Evolutionary conservation across 2,797 vertebrate species (phyloP).

Genomic region (Martes flavigula): DNA sequence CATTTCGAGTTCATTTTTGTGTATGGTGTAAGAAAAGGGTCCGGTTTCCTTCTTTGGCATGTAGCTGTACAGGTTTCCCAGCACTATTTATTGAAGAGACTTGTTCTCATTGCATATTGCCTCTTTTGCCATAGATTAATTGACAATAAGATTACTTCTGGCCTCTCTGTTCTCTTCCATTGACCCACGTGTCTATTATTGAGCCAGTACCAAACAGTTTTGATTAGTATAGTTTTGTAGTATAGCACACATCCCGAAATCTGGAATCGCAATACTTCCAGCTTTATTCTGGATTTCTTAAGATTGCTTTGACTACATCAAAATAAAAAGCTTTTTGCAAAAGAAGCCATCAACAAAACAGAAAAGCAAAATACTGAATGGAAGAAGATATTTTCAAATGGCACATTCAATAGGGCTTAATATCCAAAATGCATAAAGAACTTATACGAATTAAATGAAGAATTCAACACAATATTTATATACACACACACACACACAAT

Average conservation of each 20-base stretch:
- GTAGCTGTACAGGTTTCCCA: not conserved
- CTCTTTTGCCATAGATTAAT: not conserved
- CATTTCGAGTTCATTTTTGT: not conserved
- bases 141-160: not conserved
- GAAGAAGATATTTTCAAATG: not conserved
- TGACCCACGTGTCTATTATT: not conserved
- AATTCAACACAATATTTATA: too few species aligned
- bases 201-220: not conserved
- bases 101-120: not conserved
- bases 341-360: not conserved
- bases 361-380: not conserved
- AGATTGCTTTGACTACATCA: not conserved
- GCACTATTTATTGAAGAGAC: not conserved
- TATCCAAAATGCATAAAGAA: not conserved
- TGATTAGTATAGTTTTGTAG: not conserved
- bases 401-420: not conserved
- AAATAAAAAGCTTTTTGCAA: not conserved
- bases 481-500: too few species aligned
- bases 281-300: not conserved
- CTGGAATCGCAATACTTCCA: not conserved
- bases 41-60: not conserved
- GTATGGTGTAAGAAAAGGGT: not conserved
- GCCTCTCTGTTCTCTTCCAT: not conserved
- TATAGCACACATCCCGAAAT: not conserved
- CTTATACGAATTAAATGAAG: not conserved